These are phyloP conservation scores for Myotis findleyi DNA, from an alignment of 2,797 vertebrate genomes.

Conservation along the genomic window DNA sequence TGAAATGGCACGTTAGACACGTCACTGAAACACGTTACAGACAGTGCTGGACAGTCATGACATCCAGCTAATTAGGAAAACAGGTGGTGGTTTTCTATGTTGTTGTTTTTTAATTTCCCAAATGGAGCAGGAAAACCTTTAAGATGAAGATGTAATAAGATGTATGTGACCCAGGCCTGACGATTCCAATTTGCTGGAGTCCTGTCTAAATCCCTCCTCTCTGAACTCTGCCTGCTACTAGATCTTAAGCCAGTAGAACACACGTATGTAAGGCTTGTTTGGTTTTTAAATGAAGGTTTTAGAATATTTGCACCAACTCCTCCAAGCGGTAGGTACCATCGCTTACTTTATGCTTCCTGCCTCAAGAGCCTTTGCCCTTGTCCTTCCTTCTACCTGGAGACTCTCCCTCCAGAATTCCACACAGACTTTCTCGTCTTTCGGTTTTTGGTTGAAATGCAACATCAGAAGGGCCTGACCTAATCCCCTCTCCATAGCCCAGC, in stretches of 20 bases:
- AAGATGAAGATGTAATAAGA: background rate
- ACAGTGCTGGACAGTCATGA: background rate
- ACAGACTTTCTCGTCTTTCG: background rate
- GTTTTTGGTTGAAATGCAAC: background rate
- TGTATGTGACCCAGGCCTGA: background rate
- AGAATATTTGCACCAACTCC: background rate
- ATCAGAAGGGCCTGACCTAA: background rate
- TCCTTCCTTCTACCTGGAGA: background rate
- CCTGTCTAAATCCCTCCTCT: background rate
- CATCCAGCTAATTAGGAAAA: background rate
- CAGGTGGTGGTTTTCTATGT: too few relatives aligned
- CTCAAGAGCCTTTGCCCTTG: background rate
- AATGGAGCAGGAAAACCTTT: background rate
- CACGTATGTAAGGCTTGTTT: background rate
- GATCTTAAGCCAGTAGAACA: background rate
- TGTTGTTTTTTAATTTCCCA: background rate
- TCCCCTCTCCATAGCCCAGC: background rate
- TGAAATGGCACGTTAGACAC: conserved; percentile 80
- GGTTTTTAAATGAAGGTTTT: background rate
- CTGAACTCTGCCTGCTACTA: background rate
- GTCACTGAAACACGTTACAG: background rate
- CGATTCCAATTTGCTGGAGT: background rate
- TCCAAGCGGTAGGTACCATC: background rate
- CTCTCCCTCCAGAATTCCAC: background rate
- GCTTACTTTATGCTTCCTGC: background rate